Base-by-base conservation (phyloP, 1,140 invertebrate species). In the Drosophila triauraria region DNA sequence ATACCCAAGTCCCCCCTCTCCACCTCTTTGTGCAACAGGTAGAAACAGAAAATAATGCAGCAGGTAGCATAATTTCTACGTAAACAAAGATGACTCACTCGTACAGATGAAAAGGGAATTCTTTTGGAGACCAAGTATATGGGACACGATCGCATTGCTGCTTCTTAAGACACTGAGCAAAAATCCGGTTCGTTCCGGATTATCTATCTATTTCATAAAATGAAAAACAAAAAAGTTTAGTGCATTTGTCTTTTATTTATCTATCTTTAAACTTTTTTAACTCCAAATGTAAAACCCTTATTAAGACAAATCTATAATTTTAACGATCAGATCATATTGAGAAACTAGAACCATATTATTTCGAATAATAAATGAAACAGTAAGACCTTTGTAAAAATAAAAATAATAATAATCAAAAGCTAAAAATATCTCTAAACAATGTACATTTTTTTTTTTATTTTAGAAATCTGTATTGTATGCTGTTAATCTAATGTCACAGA, bases 21-120 rank as follows among this genome's bases (percentile, higher is more conserved):
- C 30, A 17, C 9, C 27, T 38, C 13, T 35, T 59, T 50, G 53
- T 12, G 30, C 67, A 71, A 72, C 80, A 83, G 84, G 76, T 74
- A 88, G 48, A 83, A 62, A 23, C 25, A 44, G 40, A 47, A 75
- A 58, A 80, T 30, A 83, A 44, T 88, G 84, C 84, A 87, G 77
- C 84, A 87, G 84, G 84, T 87, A 87, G 84, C 84, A 87, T 84
- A 87, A 87, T 87, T 87, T 88, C 77, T 83, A 87, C 60, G 74
- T 88, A 88, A 87, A 87, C 84, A 88, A 59, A 47, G 84, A 77
- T 87, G 84, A 87, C 57, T 87, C 84, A 87, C 62, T 9, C 46
- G 40, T 9, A n/a, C 7, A 20, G 23, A 60, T 42, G 15, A 43
- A 27, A 30, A 82, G 40, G 64, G 64, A 82, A 74, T 62, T 79